A percentile compares a stretch with the other conserved stretches of the same genome.
Evolutionary conservation across 1,140 invertebrate genomes (phyloP).

Genomic region (Procambarus virginalis): DNA sequence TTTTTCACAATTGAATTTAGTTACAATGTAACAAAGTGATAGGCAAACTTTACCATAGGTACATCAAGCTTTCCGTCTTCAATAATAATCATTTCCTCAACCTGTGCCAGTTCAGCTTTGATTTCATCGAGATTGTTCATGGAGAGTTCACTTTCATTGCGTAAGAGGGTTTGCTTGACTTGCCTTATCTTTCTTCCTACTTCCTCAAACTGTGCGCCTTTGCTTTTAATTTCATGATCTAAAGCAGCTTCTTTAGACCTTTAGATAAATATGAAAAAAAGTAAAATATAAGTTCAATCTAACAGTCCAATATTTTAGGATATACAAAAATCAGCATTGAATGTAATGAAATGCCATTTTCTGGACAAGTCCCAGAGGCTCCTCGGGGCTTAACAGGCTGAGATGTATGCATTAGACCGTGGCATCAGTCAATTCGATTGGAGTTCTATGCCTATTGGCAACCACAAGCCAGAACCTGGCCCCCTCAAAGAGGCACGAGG

Average conservation of each 20-base stretch:
- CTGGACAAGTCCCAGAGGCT: too few relatives aligned
- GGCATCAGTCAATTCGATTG: too few relatives aligned
- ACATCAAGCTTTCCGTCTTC: conserved; percentile 37
- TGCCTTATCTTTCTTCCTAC: conserved; percentile 9
- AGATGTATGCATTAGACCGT: too few relatives aligned
- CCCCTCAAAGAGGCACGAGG: too few relatives aligned
- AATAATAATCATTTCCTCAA: conserved; percentile 23
- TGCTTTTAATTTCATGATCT: conserved; percentile 43
- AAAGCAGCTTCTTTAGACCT: conserved; percentile 46
- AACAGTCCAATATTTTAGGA: too few relatives aligned
- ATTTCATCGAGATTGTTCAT: conserved; percentile 18
- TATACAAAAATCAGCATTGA: too few relatives aligned
- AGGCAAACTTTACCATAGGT: conserved; percentile 2
- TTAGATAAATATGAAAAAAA: neutral
- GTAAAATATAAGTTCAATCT: neutral
- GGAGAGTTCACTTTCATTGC: conserved; percentile 34
- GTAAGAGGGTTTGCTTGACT: conserved; percentile 28
- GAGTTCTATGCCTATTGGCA: too few relatives aligned
- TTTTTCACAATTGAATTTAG: neutral
- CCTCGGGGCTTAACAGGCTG: too few relatives aligned
- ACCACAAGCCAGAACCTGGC: too few relatives aligned
- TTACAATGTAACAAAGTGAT: neutral
- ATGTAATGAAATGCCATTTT: too few relatives aligned
- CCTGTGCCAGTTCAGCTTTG: conserved; percentile 19
- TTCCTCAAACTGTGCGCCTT: conserved; percentile 25